Evolutionary conservation across 30 jellyfish, hydroid and myxozoan genomes (phyloP), one percentile per base, ranked within the genome.

Genomic region (Aurelia aurita complex sp. Pacific): DNA sequence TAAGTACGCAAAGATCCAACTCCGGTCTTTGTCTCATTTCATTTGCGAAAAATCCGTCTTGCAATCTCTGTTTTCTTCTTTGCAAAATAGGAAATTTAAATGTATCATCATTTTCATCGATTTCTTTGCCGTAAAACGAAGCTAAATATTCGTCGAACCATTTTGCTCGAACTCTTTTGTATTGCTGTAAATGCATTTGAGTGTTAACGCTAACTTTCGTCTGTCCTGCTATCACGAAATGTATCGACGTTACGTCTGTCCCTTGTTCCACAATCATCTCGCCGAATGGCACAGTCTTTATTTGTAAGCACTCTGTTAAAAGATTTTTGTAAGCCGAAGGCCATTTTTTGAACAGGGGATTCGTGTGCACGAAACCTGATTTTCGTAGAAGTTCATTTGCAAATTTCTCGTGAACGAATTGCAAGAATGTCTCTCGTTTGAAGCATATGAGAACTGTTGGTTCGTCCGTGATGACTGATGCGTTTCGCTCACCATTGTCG

Each of bases 391-490:
- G 88, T 67, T 94, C 97, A 61, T 82, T 82, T 11, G 97, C 98
- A 64, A 82, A 89, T 77, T 88, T 73, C 67, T 94, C 97, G 76
- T 95, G 89, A 16, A 94, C 97, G 76, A 63, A 94, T 61, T 70
- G 68, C 32, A 88, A 73, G 67, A 76, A 94, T n/a, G 77, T 75
- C 5, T 74, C 82, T 43, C 95, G 93, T 52, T 81, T 85, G 81
- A 94, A 79, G 63, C 81, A 68, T 15, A 94, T 80, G 10, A 89
- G 59, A 5, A 85, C 87, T 52, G 94, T 75, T 66, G 96, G 96
- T 60, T 94, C 98, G 85, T 94, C 97, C 4, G 97, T 66, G 59
- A 94, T 94, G 19, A 94, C 76, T 23, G 98, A 35, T n/a, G 98
- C 98, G 55, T 85, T 94, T 18, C 98, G 87, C 53, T 72, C 96